Conservation (phyloP, 2,797 vertebrate genomes). For the Lindbergichthys nudifrons region DNA sequence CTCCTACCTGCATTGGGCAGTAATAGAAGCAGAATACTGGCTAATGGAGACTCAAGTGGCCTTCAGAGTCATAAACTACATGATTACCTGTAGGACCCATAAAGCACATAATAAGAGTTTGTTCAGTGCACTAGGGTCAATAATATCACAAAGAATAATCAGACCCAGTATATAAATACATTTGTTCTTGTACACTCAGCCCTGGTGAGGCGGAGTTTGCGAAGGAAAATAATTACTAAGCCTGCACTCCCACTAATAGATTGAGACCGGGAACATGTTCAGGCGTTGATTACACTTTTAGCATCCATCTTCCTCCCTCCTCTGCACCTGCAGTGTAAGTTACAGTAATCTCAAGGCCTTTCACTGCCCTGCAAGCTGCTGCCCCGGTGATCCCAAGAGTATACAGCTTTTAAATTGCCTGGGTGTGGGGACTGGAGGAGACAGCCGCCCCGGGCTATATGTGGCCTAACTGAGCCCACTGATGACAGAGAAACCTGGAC, state of each 20-base stretch:
- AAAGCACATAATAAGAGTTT: slow-evolving; percentile 14
- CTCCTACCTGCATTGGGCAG: slow-evolving; percentile 1
- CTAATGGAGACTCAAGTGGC: slow-evolving; percentile 37
- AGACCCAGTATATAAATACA: slow-evolving; percentile 55
- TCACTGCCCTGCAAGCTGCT: slow-evolving; percentile 65
- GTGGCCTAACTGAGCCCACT: slow-evolving; percentile 48
- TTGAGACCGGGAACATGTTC: slow-evolving; percentile 60
- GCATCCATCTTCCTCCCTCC: slow-evolving; percentile 52
- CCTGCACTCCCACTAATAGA: slow-evolving; percentile 62
- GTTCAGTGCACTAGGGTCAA: slow-evolving; percentile 9
- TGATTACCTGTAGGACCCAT: slow-evolving; percentile 6
- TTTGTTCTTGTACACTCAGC: slow-evolving; percentile 44
- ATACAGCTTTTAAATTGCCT: slow-evolving; percentile 75
- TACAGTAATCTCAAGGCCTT: slow-evolving; percentile 70
- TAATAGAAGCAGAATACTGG: slow-evolving; percentile 3
- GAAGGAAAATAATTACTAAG: slow-evolving; percentile 69
- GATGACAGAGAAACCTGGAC: slow-evolving; percentile 46
- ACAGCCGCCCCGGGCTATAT: slow-evolving; percentile 53
- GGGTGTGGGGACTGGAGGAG: slow-evolving; percentile 42
- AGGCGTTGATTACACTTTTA: slow-evolving; percentile 76
- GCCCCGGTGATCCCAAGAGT: slow-evolving; percentile 69
- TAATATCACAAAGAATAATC: slow-evolving; percentile 18
- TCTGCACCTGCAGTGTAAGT: slow-evolving; percentile 67
- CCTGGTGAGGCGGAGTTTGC: slow-evolving; percentile 38
- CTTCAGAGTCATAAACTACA: slow-evolving; percentile 11